Base-by-base conservation (phyloP, 1,140 invertebrate species). In the Meteorus sp. region DNA sequence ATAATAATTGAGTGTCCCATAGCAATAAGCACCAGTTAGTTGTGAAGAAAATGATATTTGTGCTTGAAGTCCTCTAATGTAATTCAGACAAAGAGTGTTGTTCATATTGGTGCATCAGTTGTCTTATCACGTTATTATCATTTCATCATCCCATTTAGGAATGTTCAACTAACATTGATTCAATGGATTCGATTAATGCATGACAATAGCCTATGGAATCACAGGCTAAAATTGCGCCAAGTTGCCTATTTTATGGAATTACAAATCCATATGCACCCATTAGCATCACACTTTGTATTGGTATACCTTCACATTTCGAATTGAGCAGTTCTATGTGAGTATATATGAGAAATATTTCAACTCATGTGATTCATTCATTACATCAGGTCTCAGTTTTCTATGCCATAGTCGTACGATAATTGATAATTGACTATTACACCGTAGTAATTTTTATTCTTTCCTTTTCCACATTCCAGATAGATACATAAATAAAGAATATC, bases 181-280 rank as follows among this genome's bases (percentile, higher is more conserved):
- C 60, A 51, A 68, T 68, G 66, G 64, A 68, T 60, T 43, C 59
- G 48, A 33, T 29, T 37, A 39, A 56, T 55, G 64, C 64, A 60
- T 64, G 64, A 68, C 62, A 62, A 27, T 64, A 45, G 62, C 19
- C 52, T 55, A 48, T 27, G 57, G 59, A 47, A 60, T 50, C 56
- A 56, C 61, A 52, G 61, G 54, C 59, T 66, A 33, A 23, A 47
- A 37, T 58, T 29, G 43, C 35, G 51, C 61, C 62, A 67, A 62
- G 54, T 66, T 66, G 22, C 31, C 43, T 27, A 19, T 43, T 4
- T 29, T 8, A 47, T 47, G 20, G 25, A 4, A 22, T n/a, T 25
- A 5, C 19, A 43, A 9, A 17, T 7, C 4, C 33, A 31, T 27
- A 23, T 47, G 8, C 9, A 23, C 8, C n/a, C n/a, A n/a, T n/a